Conservation (phyloP, 2,797 vertebrate species). For the Esox masquinongy region DNA sequence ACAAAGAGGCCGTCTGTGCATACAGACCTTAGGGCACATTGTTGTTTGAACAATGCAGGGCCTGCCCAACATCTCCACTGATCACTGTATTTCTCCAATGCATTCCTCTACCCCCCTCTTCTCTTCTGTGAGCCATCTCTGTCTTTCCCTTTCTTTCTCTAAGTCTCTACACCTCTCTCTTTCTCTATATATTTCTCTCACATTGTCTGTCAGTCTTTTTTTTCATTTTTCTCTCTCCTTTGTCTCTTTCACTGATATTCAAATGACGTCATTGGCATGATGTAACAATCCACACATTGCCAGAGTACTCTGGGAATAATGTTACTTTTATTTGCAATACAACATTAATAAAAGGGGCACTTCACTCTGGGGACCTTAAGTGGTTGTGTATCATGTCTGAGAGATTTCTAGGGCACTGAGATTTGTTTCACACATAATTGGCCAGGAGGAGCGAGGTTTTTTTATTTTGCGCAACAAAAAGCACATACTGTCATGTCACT, state of each 20-base stretch:
- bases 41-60: not conserved
- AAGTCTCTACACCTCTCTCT: not conserved
- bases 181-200: not conserved
- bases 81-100: not conserved
- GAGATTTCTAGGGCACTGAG: no score
- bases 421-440: no score
- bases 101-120: not conserved
- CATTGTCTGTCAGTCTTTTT: not conserved
- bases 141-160: not conserved
- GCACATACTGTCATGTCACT: no score
- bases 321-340: no score
- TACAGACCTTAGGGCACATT: not conserved
- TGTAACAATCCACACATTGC: no score
- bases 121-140: not conserved
- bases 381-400: no score
- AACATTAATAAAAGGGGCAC: no score
- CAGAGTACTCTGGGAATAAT: no score
- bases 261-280: not conserved
- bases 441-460: no score
- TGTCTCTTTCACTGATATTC: constrained; percentile 6
- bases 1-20: not conserved
- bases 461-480: no score
- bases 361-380: no score
- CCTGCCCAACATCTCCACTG: not conserved
- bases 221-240: not conserved